Conservation (phyloP, 2,113 vertebrate genomes). For the human region GRCh38 chr4:41485001-41485500, state of each 20-base stretch:
- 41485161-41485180: conserved; percentile 28
- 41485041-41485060: conserved; percentile 1
- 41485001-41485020: conserved; percentile 56
- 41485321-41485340: conserved; percentile 50
- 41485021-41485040: conserved; percentile 69
- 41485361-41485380: background rate
- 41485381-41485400: background rate
- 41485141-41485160: conserved; percentile 46
- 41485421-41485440: conserved; percentile 10
- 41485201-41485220: conserved; percentile 47
- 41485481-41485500: background rate
- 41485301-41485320: conserved; percentile 64
- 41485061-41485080: conserved; percentile 55
- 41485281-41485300: conserved; percentile 25
- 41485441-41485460: background rate
- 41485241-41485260: conserved; percentile 70
- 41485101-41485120: conserved; percentile 60
- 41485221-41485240: conserved; percentile 60
- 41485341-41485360: conserved; percentile 33
- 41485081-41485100: conserved; percentile 62
- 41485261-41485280: conserved; percentile 1
- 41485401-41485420: background rate
- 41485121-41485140: conserved; percentile 17
- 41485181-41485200: background rate
- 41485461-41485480: background rate